Evolutionary conservation across 2,113 vertebrate species (phyloP), one percentile per base, ranked within the genome.

Genomic region (Eupsittula cactorum): DNA sequence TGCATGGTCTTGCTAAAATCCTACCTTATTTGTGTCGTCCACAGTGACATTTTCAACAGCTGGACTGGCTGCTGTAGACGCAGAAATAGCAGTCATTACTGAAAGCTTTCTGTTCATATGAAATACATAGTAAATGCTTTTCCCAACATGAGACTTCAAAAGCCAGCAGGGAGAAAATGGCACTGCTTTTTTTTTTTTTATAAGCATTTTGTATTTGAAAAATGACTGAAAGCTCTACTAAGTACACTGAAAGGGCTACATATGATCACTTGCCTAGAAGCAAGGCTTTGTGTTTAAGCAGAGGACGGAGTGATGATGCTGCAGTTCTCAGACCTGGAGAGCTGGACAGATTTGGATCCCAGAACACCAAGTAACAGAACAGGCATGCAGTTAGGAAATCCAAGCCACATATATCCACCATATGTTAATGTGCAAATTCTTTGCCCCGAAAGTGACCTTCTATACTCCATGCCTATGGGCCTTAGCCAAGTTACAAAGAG

Each of bases 141-240:
- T 92, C 82, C 70, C 74, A 81, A 71, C 55, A 57, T 11, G 77
- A 94, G 39, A 75, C 64, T 84, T 93, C 89, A 77, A 63, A 81
- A 96, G 69, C 17, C 86, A 84, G 65, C 62, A 46, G 47, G 91
- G 35, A 87, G 81, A 62, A 95, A 92, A 92, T 64, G 69, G 52
- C 52, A 64, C 41, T 71, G 35, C 65, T 89, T 91, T 76, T 81
- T 84, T 37, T 37, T 37, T 84, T 92, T 95, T 52, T 75, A 41
- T 42, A 64, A 84, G 76, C 55, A 68, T 86, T 91, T 71, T 60
- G 73, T 50, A 37, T 63, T 71, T 70, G 73, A 82, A 78, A 95
- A 90, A 46, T 47, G 57, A 84, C 93, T 63, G 55, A 92, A 86
- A 78, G 65, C 89, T 78, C 83, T 77, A 67, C 37, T 62, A 82